phyloP scores from a whole-genome alignment of 2,888 invertebrate genomes.

The Agonopterix alstromeriana region DNA sequence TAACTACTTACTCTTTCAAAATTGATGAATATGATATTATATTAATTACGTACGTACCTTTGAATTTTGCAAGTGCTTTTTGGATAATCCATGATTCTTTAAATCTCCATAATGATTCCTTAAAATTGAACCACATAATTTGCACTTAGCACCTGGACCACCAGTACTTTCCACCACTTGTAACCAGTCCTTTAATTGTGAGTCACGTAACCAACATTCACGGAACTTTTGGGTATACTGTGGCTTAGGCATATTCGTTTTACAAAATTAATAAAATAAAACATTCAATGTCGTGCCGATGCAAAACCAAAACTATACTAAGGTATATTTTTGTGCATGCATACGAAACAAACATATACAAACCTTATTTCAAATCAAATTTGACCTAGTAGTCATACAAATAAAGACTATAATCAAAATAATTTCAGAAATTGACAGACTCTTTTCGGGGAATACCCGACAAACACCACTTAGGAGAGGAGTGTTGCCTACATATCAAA shows the following conservation, averaged over 20 bases:
- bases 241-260: conserved; percentile 6
- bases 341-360: not conserved
- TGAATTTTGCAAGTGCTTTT: conserved; percentile 1
- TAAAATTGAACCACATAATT: conserved; percentile 12
- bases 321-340: not conserved
- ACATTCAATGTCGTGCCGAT: not conserved
- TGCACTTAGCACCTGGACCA: conserved; percentile 11
- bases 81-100: conserved; percentile 11
- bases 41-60: not conserved
- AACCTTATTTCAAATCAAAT: no score
- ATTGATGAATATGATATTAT: not conserved
- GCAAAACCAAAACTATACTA: no score
- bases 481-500: not conserved
- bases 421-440: conserved; percentile 2
- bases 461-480: not conserved
- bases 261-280: not conserved
- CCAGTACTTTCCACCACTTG: conserved; percentile 12
- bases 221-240: conserved; percentile 14
- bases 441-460: conserved; percentile 3
- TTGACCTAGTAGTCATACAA: not conserved
- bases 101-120: conserved; percentile 12
- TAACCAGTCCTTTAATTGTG: conserved; percentile 10
- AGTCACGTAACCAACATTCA: conserved; percentile 11
- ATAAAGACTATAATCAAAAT: not conserved
- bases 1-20: not conserved